Conservation (phyloP, 2,113 vertebrate genomes). For the Oenanthe oenanthe region DNA sequence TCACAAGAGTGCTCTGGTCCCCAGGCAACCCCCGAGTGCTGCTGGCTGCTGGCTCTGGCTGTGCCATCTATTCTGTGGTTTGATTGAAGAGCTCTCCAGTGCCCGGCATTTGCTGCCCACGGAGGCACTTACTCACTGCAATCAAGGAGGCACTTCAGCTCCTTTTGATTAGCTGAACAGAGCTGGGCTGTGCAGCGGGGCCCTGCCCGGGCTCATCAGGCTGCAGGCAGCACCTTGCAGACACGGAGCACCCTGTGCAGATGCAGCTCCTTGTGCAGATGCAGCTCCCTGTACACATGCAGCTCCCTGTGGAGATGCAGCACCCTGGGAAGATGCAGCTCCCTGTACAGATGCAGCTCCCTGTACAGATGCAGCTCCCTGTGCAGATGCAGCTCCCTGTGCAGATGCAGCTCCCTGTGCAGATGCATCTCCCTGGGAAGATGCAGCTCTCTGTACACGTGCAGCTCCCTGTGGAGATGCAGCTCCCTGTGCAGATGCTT, state of each 20-base stretch:
- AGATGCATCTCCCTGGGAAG: no score
- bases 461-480: no score
- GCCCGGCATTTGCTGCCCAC: background rate
- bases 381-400: no score
- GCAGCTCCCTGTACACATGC: no score
- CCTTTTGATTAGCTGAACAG: background rate
- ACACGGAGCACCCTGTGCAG: background rate
- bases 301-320: no score
- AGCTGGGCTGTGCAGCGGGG: accelerated
- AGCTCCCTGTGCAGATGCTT: background rate
- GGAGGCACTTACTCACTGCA: conserved; percentile 3
- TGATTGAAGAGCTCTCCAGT: conserved; percentile 66
- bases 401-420: no score
- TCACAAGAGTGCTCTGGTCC: accelerated
- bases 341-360: no score
- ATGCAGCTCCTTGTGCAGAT: no score
- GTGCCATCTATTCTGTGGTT: background rate
- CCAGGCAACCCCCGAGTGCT: background rate
- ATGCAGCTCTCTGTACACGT: no score
- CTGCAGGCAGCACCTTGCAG: background rate
- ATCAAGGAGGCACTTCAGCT: conserved; percentile 10
- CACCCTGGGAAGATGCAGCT: no score
- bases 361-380: no score
- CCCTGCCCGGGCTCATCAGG: background rate
- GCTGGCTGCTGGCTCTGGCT: background rate